phyloP scores from a whole-genome alignment of 2,113 vertebrate species.

The Otolemur garnettii region DNA sequence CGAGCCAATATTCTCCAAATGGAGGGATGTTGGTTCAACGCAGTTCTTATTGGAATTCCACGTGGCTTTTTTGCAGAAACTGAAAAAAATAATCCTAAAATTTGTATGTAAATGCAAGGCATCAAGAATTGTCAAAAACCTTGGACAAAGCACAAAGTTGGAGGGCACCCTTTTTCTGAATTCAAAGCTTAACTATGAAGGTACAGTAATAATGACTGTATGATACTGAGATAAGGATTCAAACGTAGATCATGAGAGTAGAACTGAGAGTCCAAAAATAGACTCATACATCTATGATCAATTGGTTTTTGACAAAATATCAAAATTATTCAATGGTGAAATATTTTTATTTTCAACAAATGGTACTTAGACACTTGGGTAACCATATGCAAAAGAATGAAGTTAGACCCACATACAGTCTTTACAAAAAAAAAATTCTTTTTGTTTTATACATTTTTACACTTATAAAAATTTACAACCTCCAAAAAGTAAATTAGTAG shows the following conservation, averaged over 20 bases:
- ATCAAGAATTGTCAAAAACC: not conserved
- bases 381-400: not conserved
- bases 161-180: not conserved
- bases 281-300: not conserved
- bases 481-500: not conserved
- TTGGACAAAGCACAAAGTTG: not conserved
- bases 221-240: not conserved
- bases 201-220: not conserved
- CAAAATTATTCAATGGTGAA: not conserved
- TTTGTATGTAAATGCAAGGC: not conserved
- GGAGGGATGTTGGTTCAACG: not conserved
- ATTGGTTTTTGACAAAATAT: not conserved
- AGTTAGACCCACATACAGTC: not conserved
- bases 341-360: not conserved
- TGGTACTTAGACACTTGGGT: not conserved
- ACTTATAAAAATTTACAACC: not conserved
- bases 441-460: not conserved
- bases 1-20: not conserved
- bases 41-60: not conserved
- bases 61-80: not conserved
- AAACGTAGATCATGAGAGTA: not conserved
- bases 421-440: not conserved
- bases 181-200: not conserved
- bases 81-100: not conserved
- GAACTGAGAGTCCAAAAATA: not conserved